Base-by-base conservation (phyloP, 2,113 vertebrate genomes). In the Sturnus vulgaris region DNA sequence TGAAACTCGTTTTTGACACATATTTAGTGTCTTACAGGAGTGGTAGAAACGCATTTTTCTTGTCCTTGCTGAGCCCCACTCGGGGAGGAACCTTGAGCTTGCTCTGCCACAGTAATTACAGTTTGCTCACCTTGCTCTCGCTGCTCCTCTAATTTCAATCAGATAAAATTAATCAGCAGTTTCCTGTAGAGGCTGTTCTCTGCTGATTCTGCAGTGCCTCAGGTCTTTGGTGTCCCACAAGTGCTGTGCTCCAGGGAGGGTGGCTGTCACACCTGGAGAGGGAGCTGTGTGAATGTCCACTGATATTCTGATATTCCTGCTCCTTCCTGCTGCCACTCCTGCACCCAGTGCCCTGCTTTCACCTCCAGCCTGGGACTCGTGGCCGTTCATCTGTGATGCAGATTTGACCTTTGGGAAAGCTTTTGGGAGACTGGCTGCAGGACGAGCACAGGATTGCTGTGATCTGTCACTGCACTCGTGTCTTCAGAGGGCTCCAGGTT, bases 401-500 rank as follows among this genome's bases (percentile, higher is more conserved):
- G 55, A 39, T 56, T 92, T 77, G 84, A 42, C 7, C 35, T 40
- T 42, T 42, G 40, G 40, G 40, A 40, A 42, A 42, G 19, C 66
- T 83, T 63, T 80, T 49, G 79, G 66, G 27, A 86, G 87, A 55
- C 64, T 44, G 49, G 72, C 72, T 30, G 53, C 44, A 33, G 53
- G 37, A 30, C 28, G 33, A 70, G 52, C 53, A 18, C 30, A 23
- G 61, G 9, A 11, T 75, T 88, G 75, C 57, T 89, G 75, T 94
- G 94, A 56, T 89, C 91, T 91, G 11, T 33, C 59, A 46, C 59
- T 40, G 46, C 86, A 95, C 42, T 57, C 9, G 7, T 75, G 24
- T 60, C 84, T 93, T 93, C 88, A 82, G 91, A 95, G 94, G 72
- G 64, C 61, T 92, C 37, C 17, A 11, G 71, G 27, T 87, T 71